Conservation (phyloP, 1,140 invertebrate species). For the Drosophila guanche region DNA sequence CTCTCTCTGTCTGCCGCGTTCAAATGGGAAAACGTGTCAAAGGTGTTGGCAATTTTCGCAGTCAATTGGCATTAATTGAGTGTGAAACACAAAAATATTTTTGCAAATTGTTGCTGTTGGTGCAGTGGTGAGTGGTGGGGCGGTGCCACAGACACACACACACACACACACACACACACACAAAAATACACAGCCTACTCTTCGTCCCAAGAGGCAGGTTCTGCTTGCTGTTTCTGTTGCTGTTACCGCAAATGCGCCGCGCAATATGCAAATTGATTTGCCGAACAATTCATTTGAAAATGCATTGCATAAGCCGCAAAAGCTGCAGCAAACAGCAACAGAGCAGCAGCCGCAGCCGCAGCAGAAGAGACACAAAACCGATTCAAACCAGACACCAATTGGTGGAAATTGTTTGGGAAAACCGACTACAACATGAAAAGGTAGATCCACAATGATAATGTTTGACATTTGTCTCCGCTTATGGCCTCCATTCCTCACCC, state of each 20-base stretch:
- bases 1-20: slow-evolving; percentile 2
- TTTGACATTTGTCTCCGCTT: too few species aligned
- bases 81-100: slow-evolving; percentile 81
- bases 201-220: too few species aligned
- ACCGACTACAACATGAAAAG: neutral
- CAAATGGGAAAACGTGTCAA: slow-evolving; percentile 62
- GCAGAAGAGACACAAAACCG: slow-evolving; percentile 1
- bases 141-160: too few species aligned
- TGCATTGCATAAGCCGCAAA: slow-evolving; percentile 72
- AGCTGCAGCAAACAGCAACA: slow-evolving; percentile 42
- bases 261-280: slow-evolving; percentile 81
- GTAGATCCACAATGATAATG: neutral
- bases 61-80: slow-evolving; percentile 82
- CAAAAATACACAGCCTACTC: too few species aligned
- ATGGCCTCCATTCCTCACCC: too few species aligned
- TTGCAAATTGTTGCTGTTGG: slow-evolving; percentile 65
- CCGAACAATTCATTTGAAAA: slow-evolving; percentile 76
- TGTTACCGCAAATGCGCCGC: slow-evolving; percentile 66
- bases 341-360: neutral
- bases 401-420: slow-evolving; percentile 1
- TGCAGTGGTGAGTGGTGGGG: too few species aligned
- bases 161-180: too few species aligned
- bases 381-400: slow-evolving; percentile 9
- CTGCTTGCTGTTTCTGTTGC: neutral
- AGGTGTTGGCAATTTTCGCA: slow-evolving; percentile 80